Percentiles rank a stretch among this genome's conserved stretches.
These are phyloP conservation scores for Catharus ustulatus DNA, from an alignment of 2,797 vertebrate genomes.

Conservation along the genomic window DNA sequence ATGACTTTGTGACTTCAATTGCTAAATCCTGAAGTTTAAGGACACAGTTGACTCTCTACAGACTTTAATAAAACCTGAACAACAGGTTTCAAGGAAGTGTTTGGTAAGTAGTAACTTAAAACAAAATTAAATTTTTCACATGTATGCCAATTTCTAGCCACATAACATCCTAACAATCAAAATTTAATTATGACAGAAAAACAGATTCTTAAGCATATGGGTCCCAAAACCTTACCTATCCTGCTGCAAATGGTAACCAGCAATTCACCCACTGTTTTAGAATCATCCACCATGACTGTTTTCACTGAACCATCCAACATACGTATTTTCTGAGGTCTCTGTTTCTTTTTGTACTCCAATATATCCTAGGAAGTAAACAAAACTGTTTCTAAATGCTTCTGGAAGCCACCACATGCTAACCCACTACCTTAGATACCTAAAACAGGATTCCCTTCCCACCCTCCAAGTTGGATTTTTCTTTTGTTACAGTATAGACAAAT, in stretches of 20 bases:
- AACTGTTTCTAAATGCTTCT: neutral
- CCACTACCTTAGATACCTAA: neutral
- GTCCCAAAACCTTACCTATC: constrained; percentile 82
- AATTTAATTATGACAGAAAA: neutral
- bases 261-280: constrained; percentile 96
- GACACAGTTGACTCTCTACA: neutral
- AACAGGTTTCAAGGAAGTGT: neutral
- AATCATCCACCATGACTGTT: constrained; percentile 99
- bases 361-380: constrained; percentile 83
- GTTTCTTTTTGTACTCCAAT: constrained; percentile 98
- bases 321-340: constrained; percentile 96
- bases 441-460: neutral
- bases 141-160: neutral
- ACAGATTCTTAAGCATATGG: neutral
- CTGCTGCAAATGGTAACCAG: constrained; percentile 97
- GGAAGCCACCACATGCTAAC: neutral
- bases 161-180: neutral
- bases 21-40: neutral
- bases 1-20: neutral
- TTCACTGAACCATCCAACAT: constrained; percentile 97
- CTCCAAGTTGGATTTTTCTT: neutral
- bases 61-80: neutral
- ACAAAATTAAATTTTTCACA: neutral
- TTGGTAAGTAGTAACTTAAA: neutral
- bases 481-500: neutral